A percentile compares a stretch with the other conserved stretches of the same genome.
phyloP scores from a whole-genome alignment of 2,113 vertebrate genomes.

The Cnemophilus loriae region DNA sequence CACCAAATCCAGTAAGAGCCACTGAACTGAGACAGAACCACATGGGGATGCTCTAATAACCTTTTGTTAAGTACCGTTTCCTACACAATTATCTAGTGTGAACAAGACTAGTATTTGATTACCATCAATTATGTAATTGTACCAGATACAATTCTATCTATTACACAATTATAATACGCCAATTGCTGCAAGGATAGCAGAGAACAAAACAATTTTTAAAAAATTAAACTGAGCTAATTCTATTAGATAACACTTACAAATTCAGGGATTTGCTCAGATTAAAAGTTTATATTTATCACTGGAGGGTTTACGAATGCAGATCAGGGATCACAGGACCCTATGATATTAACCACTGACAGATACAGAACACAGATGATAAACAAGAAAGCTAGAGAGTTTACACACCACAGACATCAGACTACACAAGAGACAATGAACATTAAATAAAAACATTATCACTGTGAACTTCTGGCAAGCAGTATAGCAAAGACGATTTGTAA shows the following conservation, averaged over 20 bases:
- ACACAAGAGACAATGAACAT: rapidly evolving
- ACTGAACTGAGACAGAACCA: neutral
- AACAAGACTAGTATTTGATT: neutral
- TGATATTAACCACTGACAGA: neutral
- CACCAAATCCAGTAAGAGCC: neutral
- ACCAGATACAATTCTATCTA: neutral
- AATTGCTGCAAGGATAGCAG: neutral
- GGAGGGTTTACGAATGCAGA: rapidly evolving
- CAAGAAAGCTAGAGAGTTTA: neutral
- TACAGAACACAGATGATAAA: neutral
- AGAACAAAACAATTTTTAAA: neutral
- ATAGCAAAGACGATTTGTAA: neutral
- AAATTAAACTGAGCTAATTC: neutral
- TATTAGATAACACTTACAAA: neutral
- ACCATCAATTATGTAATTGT: neutral
- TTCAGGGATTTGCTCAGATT: neutral
- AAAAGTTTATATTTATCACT: neutral
- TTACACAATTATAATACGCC: neutral
- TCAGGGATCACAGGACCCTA: neutral
- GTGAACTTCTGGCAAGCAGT: neutral
- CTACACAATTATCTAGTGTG: neutral
- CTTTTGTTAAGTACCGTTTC: neutral
- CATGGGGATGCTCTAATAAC: neutral
- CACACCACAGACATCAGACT: neutral
- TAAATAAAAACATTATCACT: neutral